Evolutionary conservation across 1,140 invertebrate species (phyloP).

Genomic region (Megalonaias nervosa): DNA sequence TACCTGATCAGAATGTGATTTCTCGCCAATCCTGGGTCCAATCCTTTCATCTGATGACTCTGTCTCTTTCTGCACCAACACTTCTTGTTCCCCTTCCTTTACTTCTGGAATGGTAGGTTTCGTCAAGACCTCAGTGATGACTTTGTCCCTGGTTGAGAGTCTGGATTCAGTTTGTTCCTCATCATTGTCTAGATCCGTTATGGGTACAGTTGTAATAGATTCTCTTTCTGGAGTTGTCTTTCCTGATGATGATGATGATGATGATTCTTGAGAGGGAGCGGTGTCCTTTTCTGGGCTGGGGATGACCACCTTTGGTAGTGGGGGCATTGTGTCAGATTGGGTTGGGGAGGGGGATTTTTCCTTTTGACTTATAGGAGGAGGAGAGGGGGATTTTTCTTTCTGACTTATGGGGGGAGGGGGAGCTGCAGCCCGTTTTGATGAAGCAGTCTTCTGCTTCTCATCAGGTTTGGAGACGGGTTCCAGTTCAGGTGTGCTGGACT

Average conservation of each 20-base stretch:
- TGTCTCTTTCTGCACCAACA: slow-evolving; percentile 30
- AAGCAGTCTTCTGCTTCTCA: slow-evolving; percentile 21
- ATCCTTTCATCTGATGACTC: slow-evolving; percentile 56
- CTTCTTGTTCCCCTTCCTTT: slow-evolving; percentile 23
- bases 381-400: slow-evolving; percentile 11
- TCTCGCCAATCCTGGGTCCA: slow-evolving; percentile 57
- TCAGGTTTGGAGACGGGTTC: slow-evolving; percentile 10
- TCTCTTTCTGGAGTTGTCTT: too few relatives aligned
- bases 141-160: background rate
- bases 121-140: background rate
- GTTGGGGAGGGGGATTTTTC: slow-evolving; percentile 10
- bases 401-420: slow-evolving; percentile 29
- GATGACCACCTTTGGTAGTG: background rate
- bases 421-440: slow-evolving; percentile 45
- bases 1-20: slow-evolving; percentile 41
- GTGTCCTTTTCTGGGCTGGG: slow-evolving; percentile 17
- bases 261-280: too few relatives aligned
- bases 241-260: too few relatives aligned
- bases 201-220: too few relatives aligned
- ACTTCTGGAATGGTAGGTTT: slow-evolving; percentile 23
- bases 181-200: too few relatives aligned
- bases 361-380: background rate
- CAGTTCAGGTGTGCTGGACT: slow-evolving; percentile 18
- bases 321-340: slow-evolving; percentile 12
- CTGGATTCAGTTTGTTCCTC: background rate